Base-by-base conservation (phyloP, 2,888 invertebrate species). In the Muschampia plurimacula region DNA sequence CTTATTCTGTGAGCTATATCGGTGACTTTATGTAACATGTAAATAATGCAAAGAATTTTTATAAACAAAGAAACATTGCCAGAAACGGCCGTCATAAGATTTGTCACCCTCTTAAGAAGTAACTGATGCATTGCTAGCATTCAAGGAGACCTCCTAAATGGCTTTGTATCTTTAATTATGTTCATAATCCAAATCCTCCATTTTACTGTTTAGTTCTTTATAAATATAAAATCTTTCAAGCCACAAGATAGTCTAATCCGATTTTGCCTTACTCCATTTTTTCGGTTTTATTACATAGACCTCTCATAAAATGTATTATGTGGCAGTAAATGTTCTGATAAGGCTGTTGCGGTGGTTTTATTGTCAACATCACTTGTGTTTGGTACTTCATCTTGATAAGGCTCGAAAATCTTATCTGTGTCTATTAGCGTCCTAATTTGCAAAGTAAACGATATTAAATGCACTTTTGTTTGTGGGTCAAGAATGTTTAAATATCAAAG, bases 301-400 rank as follows among this genome's bases (percentile, higher is more conserved):
- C 57, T 55, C 22, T 57, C 57, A 57, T 57, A 57, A 57, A 57
- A 57, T 28, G 12, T 28, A 22, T 57, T 57, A 57, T 12, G 57
- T 28, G 57, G 57, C 28, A 57, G 57, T 57, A 57, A 57, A 57
- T 57, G 22, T 57, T 28, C 12, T 12, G 57, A 57, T 57, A 57
- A 57, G 22, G 57, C 52, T 57, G 28, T 57, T 57, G 22, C 57
- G 57, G 57, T n/a, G 10, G 28, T 57, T 57, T 57, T 28, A 57
- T 57, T 57, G 57, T 57, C 57, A 57, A 57, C 22, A 28, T 10
- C 57, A 57, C 57, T 57, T 57, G 57, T 57, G 57, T 22, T 57
- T 57, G 1, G 28, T 57, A 28, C 8, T 22, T 28, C 57, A 57
- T 57, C 57, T 57, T 57, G 57, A 57, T 57, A 57, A 57, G 57